Conservation (phyloP, 1,140 invertebrate species). For the Heliconius hewitsoni region DNA sequence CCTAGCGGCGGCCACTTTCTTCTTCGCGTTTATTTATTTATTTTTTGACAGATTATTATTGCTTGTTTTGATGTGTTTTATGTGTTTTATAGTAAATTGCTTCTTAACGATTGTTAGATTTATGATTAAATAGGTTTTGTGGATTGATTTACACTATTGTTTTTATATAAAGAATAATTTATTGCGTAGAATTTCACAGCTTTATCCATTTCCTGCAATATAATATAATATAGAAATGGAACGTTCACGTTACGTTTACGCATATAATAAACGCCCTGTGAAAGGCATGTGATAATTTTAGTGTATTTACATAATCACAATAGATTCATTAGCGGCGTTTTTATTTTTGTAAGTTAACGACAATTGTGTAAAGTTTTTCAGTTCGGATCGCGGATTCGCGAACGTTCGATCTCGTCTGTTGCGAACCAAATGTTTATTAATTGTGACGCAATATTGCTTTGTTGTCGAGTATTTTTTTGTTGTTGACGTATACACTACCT, state of each 20-base stretch:
- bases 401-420: not conserved
- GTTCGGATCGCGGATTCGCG: not conserved
- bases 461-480: not conserved
- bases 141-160: not conserved
- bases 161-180: not conserved
- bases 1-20: constrained; percentile 3
- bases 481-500: not conserved
- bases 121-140: not conserved
- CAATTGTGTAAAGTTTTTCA: not conserved
- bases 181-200: not conserved
- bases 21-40: constrained; percentile 12
- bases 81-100: not conserved
- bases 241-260: not conserved
- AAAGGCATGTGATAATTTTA: not conserved
- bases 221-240: too few relatives aligned
- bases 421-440: not conserved
- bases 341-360: not conserved
- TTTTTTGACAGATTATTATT: constrained; percentile 16
- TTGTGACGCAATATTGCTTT: constrained; percentile 2
- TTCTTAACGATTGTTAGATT: constrained; percentile 7
- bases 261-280: not conserved
- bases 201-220: too few relatives aligned
- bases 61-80: not conserved
- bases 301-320: constrained; percentile 29
- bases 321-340: constrained; percentile 26